phyloP scores from a whole-genome alignment of 2,113 vertebrate species.

The Phocoena sinus region DNA sequence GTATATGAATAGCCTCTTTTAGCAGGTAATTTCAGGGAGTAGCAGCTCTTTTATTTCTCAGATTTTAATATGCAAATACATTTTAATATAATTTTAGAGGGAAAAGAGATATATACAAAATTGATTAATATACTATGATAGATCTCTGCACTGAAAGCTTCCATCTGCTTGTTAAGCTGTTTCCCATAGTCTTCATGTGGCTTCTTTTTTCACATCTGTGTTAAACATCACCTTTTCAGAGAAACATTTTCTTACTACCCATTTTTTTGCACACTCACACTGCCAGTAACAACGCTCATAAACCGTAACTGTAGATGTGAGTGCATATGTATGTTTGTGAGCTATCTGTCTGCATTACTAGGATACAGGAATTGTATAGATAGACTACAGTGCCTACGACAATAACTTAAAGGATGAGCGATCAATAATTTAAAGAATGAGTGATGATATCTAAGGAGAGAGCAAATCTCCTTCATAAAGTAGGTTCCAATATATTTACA shows the following conservation, averaged over 20 bases:
- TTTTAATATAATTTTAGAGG: not conserved
- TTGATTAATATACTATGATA: not conserved
- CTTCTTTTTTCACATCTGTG: not conserved
- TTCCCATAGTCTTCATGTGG: not conserved
- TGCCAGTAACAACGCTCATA: not conserved
- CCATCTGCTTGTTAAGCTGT: not conserved
- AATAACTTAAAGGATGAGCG: not conserved
- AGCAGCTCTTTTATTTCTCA: not conserved
- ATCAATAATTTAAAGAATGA: not conserved
- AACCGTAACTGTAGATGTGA: not conserved
- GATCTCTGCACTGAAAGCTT: not conserved
- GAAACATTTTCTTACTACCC: not conserved
- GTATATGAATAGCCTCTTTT: not conserved
- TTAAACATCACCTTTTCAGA: not conserved
- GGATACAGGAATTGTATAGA: not conserved
- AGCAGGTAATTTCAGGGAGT: not conserved
- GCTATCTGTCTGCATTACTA: not conserved
- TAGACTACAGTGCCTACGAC: not conserved
- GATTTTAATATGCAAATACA: not conserved
- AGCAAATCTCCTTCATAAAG: not conserved
- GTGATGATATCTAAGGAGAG: not conserved
- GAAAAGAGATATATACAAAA: not conserved
- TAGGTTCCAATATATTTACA: not conserved
- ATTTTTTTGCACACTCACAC: not conserved
- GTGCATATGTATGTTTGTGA: not conserved